Percentiles rank a stretch among this genome's conserved stretches.
These are phyloP conservation scores for Phrynocephalus forsythii DNA, from an alignment of 2,797 vertebrate species.

Conservation along the genomic window DNA sequence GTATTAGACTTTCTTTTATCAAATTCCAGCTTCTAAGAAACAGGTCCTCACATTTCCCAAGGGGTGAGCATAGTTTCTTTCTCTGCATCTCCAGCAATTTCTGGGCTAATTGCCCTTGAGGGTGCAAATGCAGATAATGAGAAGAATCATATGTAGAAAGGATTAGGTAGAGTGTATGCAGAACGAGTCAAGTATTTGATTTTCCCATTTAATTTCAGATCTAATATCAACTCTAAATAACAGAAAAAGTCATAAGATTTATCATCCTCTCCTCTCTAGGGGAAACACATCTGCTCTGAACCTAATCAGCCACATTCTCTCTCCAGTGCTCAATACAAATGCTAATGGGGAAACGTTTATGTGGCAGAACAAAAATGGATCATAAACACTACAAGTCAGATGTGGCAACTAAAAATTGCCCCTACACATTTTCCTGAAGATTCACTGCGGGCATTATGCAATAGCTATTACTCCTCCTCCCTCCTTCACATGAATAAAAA, in stretches of 20 bases:
- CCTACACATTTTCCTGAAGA: conserved; percentile 54
- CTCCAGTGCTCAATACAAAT: conserved; percentile 43
- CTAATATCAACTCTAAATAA: conserved; percentile 66
- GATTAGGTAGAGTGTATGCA: conserved; percentile 58
- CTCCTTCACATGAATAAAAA: conserved; percentile 54
- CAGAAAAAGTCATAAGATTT: conserved; percentile 59
- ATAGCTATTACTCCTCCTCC: conserved; percentile 53
- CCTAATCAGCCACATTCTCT: conserved; percentile 63
- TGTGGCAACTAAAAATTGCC: conserved; percentile 43
- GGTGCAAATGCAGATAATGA: conserved; percentile 74
- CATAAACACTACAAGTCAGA: conserved; percentile 59
- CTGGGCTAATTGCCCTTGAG: conserved; percentile 73
- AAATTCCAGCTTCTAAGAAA: conserved; percentile 58
- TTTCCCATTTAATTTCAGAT: conserved; percentile 65
- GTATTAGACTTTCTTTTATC: conserved; percentile 43
- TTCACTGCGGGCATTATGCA: conserved; percentile 45
- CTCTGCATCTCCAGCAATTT: conserved; percentile 65
- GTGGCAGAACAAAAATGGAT: conserved; percentile 60
- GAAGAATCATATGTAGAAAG: conserved; percentile 57
- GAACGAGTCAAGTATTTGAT: conserved; percentile 56
- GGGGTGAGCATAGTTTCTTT: conserved; percentile 58
- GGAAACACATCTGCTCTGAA: conserved; percentile 53
- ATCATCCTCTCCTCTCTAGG: conserved; percentile 55
- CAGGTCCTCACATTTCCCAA: conserved; percentile 36
- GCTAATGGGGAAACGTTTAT: conserved; percentile 65